These are phyloP conservation scores for Telmatherina bonti DNA, from an alignment of 2,797 vertebrate genomes.

Conservation along the genomic window DNA sequence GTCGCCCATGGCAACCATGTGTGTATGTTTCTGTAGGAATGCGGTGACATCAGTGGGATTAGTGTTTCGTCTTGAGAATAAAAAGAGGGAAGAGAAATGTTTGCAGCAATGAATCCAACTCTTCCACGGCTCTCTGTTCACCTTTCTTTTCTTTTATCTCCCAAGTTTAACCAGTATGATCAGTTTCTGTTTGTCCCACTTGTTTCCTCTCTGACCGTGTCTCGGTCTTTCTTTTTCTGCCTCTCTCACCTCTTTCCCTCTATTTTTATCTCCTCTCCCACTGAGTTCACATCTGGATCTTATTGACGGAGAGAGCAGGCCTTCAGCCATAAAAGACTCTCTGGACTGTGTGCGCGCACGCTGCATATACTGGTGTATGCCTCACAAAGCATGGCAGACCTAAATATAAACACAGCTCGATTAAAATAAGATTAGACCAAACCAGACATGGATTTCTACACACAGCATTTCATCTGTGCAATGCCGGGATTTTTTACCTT, in stretches of 20 bases:
- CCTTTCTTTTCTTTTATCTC: neutral
- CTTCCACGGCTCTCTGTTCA: conserved; percentile 16
- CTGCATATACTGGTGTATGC: conserved; percentile 1
- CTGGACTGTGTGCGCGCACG: conserved; percentile 32
- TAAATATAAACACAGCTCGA: conserved; percentile 49
- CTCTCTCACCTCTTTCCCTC: conserved; percentile 64
- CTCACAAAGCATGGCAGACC: conserved; percentile 48
- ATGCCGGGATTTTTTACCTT: neutral
- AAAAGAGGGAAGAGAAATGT: conserved; percentile 20
- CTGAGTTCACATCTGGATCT: conserved; percentile 85
- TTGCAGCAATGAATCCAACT: conserved; percentile 28
- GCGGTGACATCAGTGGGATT: conserved; percentile 70
- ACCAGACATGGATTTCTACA: conserved; percentile 5
- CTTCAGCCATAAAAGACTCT: conserved; percentile 80
- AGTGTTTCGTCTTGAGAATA: conserved; percentile 48
- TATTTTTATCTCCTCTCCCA: conserved; percentile 79
- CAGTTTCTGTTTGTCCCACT: conserved; percentile 28
- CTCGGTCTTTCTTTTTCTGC: conserved; percentile 44
- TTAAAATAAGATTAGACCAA: conserved; percentile 38
- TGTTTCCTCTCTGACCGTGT: conserved; percentile 42
- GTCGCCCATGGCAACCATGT: conserved; percentile 49
- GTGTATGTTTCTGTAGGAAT: conserved; percentile 64
- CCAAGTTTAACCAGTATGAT: conserved; percentile 24
- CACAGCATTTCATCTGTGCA: no score
- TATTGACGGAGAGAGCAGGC: conserved; percentile 79